Base-by-base conservation (phyloP, 2,888 invertebrate species). In the Entomobrya multifasciata region DNA sequence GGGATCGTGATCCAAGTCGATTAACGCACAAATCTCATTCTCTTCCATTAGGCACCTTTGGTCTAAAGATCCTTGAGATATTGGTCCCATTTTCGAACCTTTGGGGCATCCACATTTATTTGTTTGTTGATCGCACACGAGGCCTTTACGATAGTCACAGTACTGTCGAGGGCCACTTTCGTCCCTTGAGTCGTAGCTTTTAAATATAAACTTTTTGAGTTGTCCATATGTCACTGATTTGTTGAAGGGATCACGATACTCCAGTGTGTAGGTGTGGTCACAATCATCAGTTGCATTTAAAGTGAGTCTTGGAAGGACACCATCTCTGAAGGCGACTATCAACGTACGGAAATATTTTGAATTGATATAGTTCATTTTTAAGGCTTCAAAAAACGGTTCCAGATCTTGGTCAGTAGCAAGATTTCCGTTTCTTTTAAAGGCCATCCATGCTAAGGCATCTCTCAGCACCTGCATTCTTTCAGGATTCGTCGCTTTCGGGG, bases 361-460 rank as follows among this genome's bases (percentile, higher is more conserved):
- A 1, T 13, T 11, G 11, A 1, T 27, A 27, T 60, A 60, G 4
- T 15, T 60, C 27, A 27, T 13, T 13, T 17, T 13, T 10, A 60
- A 22, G 55, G 55, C 4, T 1, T 60, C 13, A 13, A 27, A 27
- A 6, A 27, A 60, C 11, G 27, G 60, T 25, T 25, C 25, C 2
- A 10, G 3, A 15, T 60, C n/a, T 27, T 25, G 15, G 6, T 13
- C 27, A 1, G 27, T 60, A 15, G 17, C 5, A 6, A 27, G 60
- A 13, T 11, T 15, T 1, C 60, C 60, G 15, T 27, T 15, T 25
- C 4, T 4, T 8, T 27, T 25, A 17, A 60, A 17, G 25, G 60
- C 27, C 60, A 60, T 25, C 60, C 60, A 60, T 15, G 25, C 10
- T 60, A 60, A 27, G 27, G 60, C 60, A 60, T 60, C 17, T 13